A percentile compares a stretch with the other conserved stretches of the same genome.
Evolutionary conservation across 2,113 vertebrate species (phyloP).

Genomic region (Nothobranchius furzeri): DNA sequence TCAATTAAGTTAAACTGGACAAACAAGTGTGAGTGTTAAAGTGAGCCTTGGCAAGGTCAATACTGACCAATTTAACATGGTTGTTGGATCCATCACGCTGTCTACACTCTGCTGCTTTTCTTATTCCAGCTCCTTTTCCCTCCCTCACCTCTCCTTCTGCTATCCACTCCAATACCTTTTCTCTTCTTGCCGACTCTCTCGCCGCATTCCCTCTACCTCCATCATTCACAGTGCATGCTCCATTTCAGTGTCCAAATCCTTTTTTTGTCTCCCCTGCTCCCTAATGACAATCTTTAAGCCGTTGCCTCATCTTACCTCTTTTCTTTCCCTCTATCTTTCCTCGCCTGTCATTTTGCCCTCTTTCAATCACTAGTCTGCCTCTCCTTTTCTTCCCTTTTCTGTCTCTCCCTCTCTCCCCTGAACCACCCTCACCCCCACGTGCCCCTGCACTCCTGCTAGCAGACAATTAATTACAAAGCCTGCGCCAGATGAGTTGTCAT

Average conservation of each 20-base stretch:
- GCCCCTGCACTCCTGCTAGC: constrained; percentile 49
- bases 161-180: constrained; percentile 23
- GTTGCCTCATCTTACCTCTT: constrained; percentile 58
- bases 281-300: constrained; percentile 43
- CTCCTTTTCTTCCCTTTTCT: constrained; percentile 14
- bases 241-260: constrained; percentile 21
- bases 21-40: constrained; percentile 77
- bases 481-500: constrained; percentile 73
- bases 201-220: neutral
- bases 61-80: constrained; percentile 61
- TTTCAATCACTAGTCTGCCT: constrained; percentile 29
- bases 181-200: constrained; percentile 15
- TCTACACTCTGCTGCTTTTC: constrained; percentile 28
- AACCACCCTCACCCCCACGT: constrained; percentile 17
- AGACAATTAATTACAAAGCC: constrained; percentile 77
- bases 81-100: constrained; percentile 56
- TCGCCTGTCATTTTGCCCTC: constrained; percentile 40
- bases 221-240: constrained; percentile 23
- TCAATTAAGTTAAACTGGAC: constrained; percentile 81
- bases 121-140: constrained; percentile 25
- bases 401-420: neutral
- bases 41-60: constrained; percentile 62
- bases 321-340: constrained; percentile 37
- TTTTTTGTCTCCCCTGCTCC: constrained; percentile 20
- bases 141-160: constrained; percentile 8